These are phyloP conservation scores for Gambusia yucatana DNA, from an alignment of 2,797 vertebrate species.

Conservation along the genomic window DNA sequence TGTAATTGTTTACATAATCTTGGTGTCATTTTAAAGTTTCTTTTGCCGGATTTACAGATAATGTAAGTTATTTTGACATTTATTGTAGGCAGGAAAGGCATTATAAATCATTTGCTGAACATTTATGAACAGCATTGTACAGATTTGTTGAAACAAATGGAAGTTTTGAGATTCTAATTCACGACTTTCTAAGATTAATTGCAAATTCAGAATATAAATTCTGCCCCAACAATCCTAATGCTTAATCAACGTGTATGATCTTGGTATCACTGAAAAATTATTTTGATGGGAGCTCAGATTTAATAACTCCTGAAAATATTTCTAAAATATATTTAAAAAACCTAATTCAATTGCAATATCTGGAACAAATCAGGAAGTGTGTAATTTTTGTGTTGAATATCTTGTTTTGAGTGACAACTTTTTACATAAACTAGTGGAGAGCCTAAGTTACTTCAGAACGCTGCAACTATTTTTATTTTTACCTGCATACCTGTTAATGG, in stretches of 20 bases:
- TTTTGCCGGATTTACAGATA: neutral
- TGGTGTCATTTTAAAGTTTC: neutral
- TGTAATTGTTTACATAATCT: neutral
- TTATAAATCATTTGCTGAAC: neutral
- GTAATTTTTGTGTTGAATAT: neutral
- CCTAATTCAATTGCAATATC: neutral
- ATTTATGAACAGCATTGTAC: neutral
- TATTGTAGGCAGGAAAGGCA: neutral
- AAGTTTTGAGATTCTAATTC: neutral
- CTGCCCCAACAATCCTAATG: neutral
- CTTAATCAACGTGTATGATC: neutral
- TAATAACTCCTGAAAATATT: neutral
- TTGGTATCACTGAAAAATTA: neutral
- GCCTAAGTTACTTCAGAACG: neutral
- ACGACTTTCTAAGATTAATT: neutral
- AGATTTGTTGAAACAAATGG: neutral
- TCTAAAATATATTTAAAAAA: neutral
- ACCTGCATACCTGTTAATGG: neutral
- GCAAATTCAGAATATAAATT: neutral
- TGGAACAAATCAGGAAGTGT: neutral
- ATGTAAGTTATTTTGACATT: neutral
- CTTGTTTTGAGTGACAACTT: neutral
- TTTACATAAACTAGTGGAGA: neutral
- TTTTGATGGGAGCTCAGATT: neutral
- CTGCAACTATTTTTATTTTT: neutral